These are phyloP conservation scores for Trichonephila inaurata DNA, from an alignment of 1,140 invertebrate genomes.

Conservation along the genomic window DNA sequence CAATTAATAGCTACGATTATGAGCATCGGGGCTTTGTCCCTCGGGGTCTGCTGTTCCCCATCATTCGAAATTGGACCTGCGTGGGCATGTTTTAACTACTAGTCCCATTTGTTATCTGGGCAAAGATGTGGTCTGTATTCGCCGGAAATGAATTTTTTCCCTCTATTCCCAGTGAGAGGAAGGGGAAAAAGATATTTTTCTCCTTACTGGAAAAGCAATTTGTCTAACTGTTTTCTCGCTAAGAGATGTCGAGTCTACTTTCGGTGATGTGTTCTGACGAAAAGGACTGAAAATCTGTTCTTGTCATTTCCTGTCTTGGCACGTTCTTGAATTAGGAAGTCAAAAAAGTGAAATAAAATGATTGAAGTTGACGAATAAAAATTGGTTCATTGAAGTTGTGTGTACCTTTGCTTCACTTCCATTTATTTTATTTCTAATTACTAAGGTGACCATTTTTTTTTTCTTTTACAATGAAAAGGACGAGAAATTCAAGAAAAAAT, in stretches of 20 bases:
- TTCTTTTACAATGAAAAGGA: no score
- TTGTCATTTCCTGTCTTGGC: no score
- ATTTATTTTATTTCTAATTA: no score
- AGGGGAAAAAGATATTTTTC: neutral
- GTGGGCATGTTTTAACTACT: constrained; percentile 19
- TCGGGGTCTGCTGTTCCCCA: neutral
- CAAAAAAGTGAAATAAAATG: no score
- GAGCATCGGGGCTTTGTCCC: neutral
- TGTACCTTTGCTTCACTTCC: no score
- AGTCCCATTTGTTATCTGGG: neutral
- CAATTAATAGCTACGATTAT: constrained; percentile 35
- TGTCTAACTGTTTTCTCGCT: neutral
- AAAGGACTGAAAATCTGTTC: no score
- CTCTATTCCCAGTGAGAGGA: neutral
- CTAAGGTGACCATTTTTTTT: no score
- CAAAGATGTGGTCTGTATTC: neutral
- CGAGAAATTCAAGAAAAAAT: no score
- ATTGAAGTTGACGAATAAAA: no score
- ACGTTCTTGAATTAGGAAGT: no score
- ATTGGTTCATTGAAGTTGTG: no score
- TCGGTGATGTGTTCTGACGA: no score
- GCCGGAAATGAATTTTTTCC: constrained; percentile 11
- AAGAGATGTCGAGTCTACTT: neutral
- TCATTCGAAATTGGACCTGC: neutral
- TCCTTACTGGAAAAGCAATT: neutral